A percentile compares a stretch with the other conserved stretches of the same genome.
phyloP scores from a whole-genome alignment of 2,888 invertebrate species.

The Nephrotoma appendiculata region DNA sequence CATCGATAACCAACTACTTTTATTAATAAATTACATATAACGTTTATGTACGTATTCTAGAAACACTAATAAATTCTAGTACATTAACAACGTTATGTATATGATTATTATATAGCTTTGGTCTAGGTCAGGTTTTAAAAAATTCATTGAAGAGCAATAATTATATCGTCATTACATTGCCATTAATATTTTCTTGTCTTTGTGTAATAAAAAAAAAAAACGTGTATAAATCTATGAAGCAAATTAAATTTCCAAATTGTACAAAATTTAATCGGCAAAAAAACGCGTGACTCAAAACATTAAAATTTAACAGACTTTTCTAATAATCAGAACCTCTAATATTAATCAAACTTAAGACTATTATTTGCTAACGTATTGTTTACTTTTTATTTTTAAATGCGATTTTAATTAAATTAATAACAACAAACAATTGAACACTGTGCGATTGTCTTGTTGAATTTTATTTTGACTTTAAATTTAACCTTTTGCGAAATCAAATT shows the following conservation, averaged over 20 bases:
- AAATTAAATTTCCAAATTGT: neutral
- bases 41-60: neutral
- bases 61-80: neutral
- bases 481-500: too few species aligned
- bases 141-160: too few species aligned
- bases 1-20: neutral
- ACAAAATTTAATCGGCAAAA: too few species aligned
- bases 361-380: neutral
- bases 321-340: neutral
- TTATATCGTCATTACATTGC: too few species aligned
- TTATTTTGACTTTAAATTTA: too few species aligned
- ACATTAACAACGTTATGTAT: neutral
- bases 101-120: neutral
- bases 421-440: neutral
- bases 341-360: too few species aligned
- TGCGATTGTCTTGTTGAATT: too few species aligned
- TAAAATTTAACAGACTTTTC: neutral
- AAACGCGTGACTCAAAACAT: neutral
- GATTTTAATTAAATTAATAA: neutral
- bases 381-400: neutral
- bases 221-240: too few species aligned
- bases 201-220: too few species aligned
- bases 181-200: too few species aligned
- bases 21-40: neutral
- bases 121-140: neutral